Percentiles rank a stretch among this genome's conserved stretches.
These are phyloP conservation scores for Desmophyllum pertusum DNA, from an alignment of 92 coral and sea anemone species.

Conservation along the genomic window DNA sequence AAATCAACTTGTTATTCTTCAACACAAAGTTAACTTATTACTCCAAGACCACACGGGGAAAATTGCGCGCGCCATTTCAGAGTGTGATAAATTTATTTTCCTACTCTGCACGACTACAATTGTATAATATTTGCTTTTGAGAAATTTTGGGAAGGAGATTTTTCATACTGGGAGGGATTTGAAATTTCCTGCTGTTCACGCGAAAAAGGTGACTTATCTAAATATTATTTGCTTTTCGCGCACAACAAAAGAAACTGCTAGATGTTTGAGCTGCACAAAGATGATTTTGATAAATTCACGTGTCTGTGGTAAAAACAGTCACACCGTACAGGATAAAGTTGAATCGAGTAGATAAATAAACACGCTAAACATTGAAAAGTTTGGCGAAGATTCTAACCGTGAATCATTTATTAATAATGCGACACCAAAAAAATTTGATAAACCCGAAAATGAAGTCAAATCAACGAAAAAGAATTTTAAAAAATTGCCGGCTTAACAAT, in stretches of 20 bases:
- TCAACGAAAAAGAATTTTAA: not conserved
- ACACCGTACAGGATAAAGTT: not conserved
- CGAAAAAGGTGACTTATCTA: not conserved
- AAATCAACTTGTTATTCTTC: not conserved
- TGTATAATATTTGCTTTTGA: not conserved
- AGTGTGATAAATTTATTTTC: not conserved
- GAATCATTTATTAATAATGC: not conserved
- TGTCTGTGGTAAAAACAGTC: not conserved
- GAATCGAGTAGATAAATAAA: not conserved
- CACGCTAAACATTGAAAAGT: not conserved
- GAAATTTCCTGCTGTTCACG: constrained; percentile 29
- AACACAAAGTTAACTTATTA: not conserved
- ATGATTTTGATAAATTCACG: not conserved
- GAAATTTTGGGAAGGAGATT: not conserved
- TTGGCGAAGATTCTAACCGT: not conserved
- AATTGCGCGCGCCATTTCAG: not conserved
- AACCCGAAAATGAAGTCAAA: not conserved
- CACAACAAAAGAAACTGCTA: constrained; percentile 2
- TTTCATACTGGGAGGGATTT: not conserved
- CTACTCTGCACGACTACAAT: not conserved
- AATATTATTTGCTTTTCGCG: not conserved
- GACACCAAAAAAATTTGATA: not conserved
- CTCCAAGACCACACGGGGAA: not conserved
- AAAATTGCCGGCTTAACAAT: too few species aligned
- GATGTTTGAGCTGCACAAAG: not conserved